Conservation (phyloP, 2,113 vertebrate species). For the Rhineura floridana region DNA sequence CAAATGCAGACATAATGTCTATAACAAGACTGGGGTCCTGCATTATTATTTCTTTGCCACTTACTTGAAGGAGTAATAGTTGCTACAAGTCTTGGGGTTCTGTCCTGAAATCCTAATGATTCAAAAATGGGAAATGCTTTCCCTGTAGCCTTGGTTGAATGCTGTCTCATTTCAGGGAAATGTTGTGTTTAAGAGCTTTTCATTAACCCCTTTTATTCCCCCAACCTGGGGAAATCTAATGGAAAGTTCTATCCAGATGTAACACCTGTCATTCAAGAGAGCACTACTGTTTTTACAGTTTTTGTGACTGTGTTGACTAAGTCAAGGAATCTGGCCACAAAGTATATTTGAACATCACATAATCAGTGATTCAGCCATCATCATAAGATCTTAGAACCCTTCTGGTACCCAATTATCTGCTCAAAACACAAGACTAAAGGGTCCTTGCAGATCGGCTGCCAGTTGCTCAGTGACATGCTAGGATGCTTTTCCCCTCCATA, state of each 20-base stretch:
- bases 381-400: slow-evolving; percentile 19
- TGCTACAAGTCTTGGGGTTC: neutral
- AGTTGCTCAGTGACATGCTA: slow-evolving; percentile 41
- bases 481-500: slow-evolving; percentile 40
- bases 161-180: neutral
- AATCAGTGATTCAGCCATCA: neutral
- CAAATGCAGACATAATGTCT: slow-evolving; percentile 2
- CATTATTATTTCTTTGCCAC: neutral
- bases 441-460: slow-evolving; percentile 52
- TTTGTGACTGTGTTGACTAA: slow-evolving; percentile 15
- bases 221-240: slow-evolving; percentile 43
- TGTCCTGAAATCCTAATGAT: neutral
- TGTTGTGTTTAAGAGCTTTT: slow-evolving; percentile 33
- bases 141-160: neutral
- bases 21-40: neutral
- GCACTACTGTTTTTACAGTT: slow-evolving; percentile 32
- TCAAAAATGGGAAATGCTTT: slow-evolving; percentile 6
- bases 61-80: neutral
- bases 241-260: slow-evolving; percentile 13
- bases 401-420: slow-evolving; percentile 37
- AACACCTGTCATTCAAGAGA: slow-evolving; percentile 31
- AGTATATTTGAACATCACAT: neutral
- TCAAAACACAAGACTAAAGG: slow-evolving; percentile 43
- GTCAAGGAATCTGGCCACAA: slow-evolving; percentile 31
- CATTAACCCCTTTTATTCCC: slow-evolving; percentile 36